A percentile compares a stretch with the other conserved stretches of the same genome.
Evolutionary conservation across 2,113 vertebrate species (phyloP).

Genomic region (Cyanocitta stelleri): DNA sequence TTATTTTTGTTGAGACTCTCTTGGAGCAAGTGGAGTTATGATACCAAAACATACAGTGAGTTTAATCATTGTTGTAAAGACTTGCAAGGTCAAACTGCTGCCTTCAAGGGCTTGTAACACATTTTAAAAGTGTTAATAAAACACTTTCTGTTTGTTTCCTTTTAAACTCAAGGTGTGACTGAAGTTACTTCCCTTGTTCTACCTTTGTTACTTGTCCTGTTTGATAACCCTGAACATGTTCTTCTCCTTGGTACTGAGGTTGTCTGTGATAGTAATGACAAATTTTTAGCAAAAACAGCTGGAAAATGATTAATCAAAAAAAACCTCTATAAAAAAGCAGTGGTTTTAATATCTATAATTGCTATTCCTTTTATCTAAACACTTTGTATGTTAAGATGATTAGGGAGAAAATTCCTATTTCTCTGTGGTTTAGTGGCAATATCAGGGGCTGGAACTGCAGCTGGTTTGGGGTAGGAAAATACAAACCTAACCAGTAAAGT

Average conservation of each 20-base stretch:
- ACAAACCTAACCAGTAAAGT: neutral
- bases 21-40: neutral
- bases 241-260: neutral
- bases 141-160: neutral
- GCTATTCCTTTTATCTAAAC: neutral
- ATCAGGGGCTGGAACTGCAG: neutral
- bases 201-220: neutral
- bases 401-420: neutral
- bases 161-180: neutral
- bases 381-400: neutral
- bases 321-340: neutral
- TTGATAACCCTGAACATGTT: neutral
- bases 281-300: neutral
- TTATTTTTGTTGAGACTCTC: neutral
- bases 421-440: neutral
- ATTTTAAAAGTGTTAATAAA: neutral
- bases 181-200: neutral
- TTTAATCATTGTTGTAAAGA: neutral
- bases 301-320: neutral
- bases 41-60: neutral
- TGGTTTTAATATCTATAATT: neutral
- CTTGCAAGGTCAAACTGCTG: neutral
- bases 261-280: neutral
- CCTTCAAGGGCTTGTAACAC: neutral
- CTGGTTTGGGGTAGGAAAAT: neutral